Conservation (phyloP, 2,888 invertebrate genomes). For the Nomada fucata region DNA sequence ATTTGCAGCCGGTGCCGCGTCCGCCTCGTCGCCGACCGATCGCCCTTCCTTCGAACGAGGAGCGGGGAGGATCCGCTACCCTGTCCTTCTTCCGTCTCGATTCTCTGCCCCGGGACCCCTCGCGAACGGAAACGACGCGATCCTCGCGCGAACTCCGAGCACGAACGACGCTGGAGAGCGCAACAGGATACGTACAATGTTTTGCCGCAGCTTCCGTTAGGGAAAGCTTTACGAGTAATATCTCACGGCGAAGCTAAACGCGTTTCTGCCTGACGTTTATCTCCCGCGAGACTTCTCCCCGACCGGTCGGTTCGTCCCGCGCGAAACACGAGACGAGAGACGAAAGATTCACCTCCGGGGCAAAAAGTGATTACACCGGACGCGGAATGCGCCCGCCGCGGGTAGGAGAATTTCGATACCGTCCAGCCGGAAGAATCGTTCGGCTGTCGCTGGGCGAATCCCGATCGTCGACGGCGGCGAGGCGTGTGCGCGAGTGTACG, state of each 20-base stretch:
- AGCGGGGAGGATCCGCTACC: conserved; percentile 25
- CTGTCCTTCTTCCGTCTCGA: neutral
- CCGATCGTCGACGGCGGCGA: conserved; percentile 38
- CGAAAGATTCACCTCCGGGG: conserved; percentile 25
- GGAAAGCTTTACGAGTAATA: conserved; percentile 56
- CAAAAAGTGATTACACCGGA: conserved; percentile 43
- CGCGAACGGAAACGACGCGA: neutral
- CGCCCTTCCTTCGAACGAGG: conserved; percentile 37
- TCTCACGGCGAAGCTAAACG: conserved; percentile 41
- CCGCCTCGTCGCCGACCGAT: conserved; percentile 42
- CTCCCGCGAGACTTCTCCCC: conserved; percentile 35
- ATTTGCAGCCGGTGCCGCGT: conserved; percentile 65
- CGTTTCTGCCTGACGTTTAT: conserved; percentile 53
- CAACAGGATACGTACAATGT: conserved; percentile 14
- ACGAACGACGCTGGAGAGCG: neutral
- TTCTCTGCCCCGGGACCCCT: neutral
- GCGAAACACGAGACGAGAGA: conserved; percentile 11
- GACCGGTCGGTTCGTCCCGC: conserved; percentile 17
- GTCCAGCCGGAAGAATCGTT: neutral
- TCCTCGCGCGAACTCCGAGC: neutral
- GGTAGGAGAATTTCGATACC: conserved; percentile 11
- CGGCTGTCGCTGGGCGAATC: conserved; percentile 35
- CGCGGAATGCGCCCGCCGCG: neutral
- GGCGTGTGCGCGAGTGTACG: neutral
- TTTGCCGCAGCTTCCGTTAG: conserved; percentile 30